Base-by-base conservation (phyloP, 2,113 vertebrate genomes). In the Corythaeola cristata region DNA sequence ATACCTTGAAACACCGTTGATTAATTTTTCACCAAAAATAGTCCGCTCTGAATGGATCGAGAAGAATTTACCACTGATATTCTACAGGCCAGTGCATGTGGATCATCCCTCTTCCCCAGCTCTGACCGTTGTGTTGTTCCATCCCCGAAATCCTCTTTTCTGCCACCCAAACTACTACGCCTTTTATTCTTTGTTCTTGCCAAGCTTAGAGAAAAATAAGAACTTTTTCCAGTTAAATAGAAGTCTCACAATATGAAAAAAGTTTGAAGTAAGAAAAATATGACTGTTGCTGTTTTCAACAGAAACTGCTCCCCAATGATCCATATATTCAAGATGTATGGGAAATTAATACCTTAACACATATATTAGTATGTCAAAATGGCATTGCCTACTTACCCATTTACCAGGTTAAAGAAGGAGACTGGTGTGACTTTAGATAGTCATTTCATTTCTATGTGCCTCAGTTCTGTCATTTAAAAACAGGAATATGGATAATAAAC, bases 341-440 rank as follows among this genome's bases (percentile, higher is more conserved):
- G 89, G 74, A 96, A 97, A 97, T 97, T 96, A 95, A 96, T 97
- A 95, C 95, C 74, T 94, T 91, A 85, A 95, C 93, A 88, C 39
- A 88, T 96, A 93, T 95, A 96, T 97, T 97, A 95, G 94, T 85
- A 69, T 96, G 95, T 96, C 95, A 97, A 89, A 95, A 91, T 91
- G 92, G 84, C 80, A 85, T 95, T 95, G 78, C 81, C 87, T 96
- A 30, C 93, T 94, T 94, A 96, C 81, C 87, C 93, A 95, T 96
- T 96, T 94, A 82, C 94, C 93, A 94, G 94, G 96, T 94, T 94
- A 96, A 96, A 97, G 96, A 76, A 96, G 95, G 94, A 96, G 94
- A 96, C 87, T 95, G 94, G 96, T 96, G 94, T 96, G 91, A 97
- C 93, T 95, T 97, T 95, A 89, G 96, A 91, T 73, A 95, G 93